Evolutionary conservation across 2,888 invertebrate species (phyloP).

Genomic region (Rhamnusium bicolor): DNA sequence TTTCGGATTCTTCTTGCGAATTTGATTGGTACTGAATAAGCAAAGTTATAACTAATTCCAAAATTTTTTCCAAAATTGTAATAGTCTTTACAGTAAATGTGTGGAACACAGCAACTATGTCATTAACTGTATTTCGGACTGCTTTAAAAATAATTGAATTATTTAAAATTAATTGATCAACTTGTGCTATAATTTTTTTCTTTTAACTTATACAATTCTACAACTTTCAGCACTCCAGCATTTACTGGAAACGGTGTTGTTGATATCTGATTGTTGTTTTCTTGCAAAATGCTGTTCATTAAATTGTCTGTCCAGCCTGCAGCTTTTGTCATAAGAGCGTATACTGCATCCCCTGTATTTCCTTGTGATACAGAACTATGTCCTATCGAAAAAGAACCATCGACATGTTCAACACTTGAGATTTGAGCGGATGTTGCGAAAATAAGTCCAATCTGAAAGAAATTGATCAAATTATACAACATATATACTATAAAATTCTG

Average conservation of each 20-base stretch:
- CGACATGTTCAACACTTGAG: slow-evolving; percentile 13
- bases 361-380: slow-evolving; percentile 16
- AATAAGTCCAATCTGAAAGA: slow-evolving; percentile 1
- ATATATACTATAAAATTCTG: too few relatives aligned
- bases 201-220: too few relatives aligned
- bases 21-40: neutral
- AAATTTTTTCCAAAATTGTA: neutral
- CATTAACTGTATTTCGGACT: neutral
- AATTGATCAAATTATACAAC: neutral
- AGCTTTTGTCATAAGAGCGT: slow-evolving; percentile 16
- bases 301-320: slow-evolving; percentile 21
- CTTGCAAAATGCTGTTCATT: neutral
- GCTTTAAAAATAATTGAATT: too few relatives aligned
- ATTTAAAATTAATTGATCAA: too few relatives aligned
- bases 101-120: neutral
- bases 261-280: neutral
- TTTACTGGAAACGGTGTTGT: neutral
- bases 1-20: neutral
- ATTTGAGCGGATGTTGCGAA: slow-evolving; percentile 1
- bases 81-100: neutral
- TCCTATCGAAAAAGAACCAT: slow-evolving; percentile 29
- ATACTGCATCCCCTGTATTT: slow-evolving; percentile 9
- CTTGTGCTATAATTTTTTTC: too few relatives aligned
- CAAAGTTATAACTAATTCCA: neutral
- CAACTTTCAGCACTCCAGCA: neutral